Evolutionary conservation across 2,797 vertebrate species (phyloP), one percentile per base, ranked within the genome.

Genomic region (Petrocephalus sullivani): DNA sequence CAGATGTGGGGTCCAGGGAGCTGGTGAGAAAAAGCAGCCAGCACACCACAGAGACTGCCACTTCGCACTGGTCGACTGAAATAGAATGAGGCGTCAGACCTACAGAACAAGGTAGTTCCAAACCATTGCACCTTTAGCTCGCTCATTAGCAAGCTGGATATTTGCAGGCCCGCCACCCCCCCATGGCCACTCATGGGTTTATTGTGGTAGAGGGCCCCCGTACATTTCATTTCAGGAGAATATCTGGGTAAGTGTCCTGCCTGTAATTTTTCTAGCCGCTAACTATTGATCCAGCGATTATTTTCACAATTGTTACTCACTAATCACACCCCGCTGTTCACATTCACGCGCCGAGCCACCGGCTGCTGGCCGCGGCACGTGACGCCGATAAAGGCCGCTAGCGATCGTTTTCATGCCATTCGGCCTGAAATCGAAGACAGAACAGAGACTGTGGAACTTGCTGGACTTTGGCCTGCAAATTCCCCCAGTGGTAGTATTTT

Each of bases 1-100:
- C 82, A 88, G 81, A 88, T 88, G 87, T 88, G 60, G 23, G 87
- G 87, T 61, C 82, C 82, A 12, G 82, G 82, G 61, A 85, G 71
- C 58, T 46, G 1, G n/a, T 21, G n/a, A 41, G n/a, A 41, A 67
- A n/a, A 16, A 54, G 7, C 0, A 10, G 6, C 21, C 12, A 2
- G 8, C 56, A 41, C n/a, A 14, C 37, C 1, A 0, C 4, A 14
- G 19, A 61, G 85, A 46, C 37, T 5, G 33, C 6, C 33, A n/a
- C 16, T 16, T 86, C 19, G 46, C 7, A 1, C n/a, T 2, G 28
- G 54, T 21, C 28, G 8, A 83, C 64, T 1, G 54, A 21, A 60
- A 21, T 10, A 71, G 23, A 6, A 71, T 23, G 8, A 61, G 21
- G 1, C 2, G 21, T 61, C 28, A 33, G 23, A 12, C 64, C 14